These are phyloP conservation scores for Aleiodes testaceus DNA, from an alignment of 2,888 invertebrate species.

Conservation along the genomic window DNA sequence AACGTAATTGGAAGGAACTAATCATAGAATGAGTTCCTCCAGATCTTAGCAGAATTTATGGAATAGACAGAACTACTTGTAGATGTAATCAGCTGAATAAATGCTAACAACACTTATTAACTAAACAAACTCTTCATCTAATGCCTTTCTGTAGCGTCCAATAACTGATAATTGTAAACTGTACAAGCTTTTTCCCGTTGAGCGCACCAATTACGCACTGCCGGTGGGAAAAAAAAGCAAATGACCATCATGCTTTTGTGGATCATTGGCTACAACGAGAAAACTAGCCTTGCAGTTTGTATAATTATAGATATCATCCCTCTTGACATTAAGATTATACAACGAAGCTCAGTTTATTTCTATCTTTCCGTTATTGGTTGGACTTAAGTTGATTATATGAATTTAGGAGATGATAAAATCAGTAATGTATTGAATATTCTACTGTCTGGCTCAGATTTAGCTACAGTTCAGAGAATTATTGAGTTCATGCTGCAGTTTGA, in stretches of 20 bases:
- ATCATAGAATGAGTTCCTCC: no score
- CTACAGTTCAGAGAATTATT: conserved; percentile 15
- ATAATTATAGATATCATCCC: conserved; percentile 49
- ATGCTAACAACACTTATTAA: conserved; percentile 18
- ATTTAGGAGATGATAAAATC: conserved; percentile 40
- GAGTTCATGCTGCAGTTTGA: not conserved
- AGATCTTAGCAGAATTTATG: not conserved
- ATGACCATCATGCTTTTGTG: conserved; percentile 43
- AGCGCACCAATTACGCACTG: conserved; percentile 46
- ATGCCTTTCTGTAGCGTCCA: conserved; percentile 28
- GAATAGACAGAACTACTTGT: conserved; percentile 1
- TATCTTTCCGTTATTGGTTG: not conserved
- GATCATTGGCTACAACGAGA: conserved; percentile 51
- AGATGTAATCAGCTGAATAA: conserved; percentile 20
- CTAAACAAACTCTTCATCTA: conserved; percentile 24
- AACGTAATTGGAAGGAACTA: no score
- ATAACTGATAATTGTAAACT: conserved; percentile 11
- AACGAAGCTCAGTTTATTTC: conserved; percentile 31
- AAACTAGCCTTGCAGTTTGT: conserved; percentile 45
- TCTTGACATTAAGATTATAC: conserved; percentile 26
- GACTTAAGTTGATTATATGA: conserved; percentile 33
- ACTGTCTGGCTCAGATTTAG: conserved; percentile 13
- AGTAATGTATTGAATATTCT: conserved; percentile 16
- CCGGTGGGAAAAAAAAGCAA: conserved; percentile 42
- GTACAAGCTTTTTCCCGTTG: conserved; percentile 21